These are phyloP conservation scores for Hetaerina titia DNA, from an alignment of 2,888 invertebrate genomes.

Conservation along the genomic window DNA sequence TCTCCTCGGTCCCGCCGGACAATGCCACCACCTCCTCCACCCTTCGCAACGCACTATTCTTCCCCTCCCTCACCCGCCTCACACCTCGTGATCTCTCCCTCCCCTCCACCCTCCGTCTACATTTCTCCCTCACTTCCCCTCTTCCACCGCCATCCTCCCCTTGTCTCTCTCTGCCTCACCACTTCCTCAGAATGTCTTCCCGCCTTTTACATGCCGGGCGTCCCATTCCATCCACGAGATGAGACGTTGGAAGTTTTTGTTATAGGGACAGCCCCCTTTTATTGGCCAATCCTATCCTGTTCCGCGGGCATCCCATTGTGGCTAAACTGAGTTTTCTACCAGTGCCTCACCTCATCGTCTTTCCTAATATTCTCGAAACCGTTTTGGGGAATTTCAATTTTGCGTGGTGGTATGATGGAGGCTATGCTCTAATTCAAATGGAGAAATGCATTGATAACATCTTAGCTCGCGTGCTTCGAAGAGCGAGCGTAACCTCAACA, in stretches of 20 bases:
- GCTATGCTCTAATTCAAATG: too few relatives aligned
- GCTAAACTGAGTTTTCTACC: too few relatives aligned
- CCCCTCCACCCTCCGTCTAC: background rate
- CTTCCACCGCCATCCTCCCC: background rate
- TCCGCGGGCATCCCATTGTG: too few relatives aligned
- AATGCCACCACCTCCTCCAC: slow-evolving; percentile 32
- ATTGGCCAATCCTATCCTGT: too few relatives aligned
- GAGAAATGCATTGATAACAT: too few relatives aligned
- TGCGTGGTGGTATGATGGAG: too few relatives aligned
- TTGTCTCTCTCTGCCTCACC: background rate
- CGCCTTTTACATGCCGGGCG: slow-evolving; percentile 1
- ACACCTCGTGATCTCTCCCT: background rate
- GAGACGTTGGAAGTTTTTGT: background rate
- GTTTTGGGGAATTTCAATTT: too few relatives aligned
- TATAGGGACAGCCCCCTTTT: background rate
- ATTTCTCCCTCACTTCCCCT: background rate
- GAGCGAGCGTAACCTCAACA: too few relatives aligned
- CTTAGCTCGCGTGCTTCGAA: too few relatives aligned
- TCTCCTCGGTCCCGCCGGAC: slow-evolving; percentile 55
- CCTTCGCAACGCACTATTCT: slow-evolving; percentile 23
- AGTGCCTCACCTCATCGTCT: too few relatives aligned
- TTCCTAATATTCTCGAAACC: too few relatives aligned
- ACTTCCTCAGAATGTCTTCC: background rate
- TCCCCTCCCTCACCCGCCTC: background rate
- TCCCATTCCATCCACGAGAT: background rate